Percentiles rank a stretch among this genome's conserved stretches.
phyloP scores from a whole-genome alignment of 2,113 vertebrate species.

The Tamias sibiricus region DNA sequence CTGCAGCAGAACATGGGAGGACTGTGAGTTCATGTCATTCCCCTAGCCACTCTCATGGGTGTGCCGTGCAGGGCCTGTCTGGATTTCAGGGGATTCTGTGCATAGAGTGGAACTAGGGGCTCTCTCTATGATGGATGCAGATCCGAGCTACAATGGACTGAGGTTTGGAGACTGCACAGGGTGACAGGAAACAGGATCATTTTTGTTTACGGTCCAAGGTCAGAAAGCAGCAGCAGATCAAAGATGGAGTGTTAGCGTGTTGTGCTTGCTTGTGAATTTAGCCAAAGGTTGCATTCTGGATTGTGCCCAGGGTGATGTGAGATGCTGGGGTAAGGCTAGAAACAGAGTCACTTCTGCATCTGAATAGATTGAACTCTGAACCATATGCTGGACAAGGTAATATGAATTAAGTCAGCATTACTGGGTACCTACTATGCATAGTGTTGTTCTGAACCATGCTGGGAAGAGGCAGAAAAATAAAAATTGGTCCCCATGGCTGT shows the following conservation, averaged over 20 bases:
- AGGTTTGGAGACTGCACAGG: neutral
- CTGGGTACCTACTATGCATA: neutral
- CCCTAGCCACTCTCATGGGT: neutral
- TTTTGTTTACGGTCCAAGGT: neutral
- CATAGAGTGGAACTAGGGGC: neutral
- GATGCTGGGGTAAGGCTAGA: neutral
- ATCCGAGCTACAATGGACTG: neutral
- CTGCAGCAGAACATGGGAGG: slow-evolving; percentile 77
- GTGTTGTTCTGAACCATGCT: neutral
- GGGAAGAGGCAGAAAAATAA: neutral
- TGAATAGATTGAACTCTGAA: neutral
- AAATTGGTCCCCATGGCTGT: neutral
- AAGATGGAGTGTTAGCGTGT: neutral
- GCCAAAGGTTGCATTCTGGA: neutral
- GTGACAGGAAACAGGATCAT: neutral
- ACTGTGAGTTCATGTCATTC: neutral
- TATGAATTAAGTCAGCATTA: neutral
- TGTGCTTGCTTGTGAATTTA: neutral
- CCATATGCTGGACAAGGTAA: neutral
- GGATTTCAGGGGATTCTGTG: neutral
- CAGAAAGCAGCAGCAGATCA: neutral
- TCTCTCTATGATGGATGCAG: neutral
- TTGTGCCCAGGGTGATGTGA: neutral
- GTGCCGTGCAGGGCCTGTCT: neutral
- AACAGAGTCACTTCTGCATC: neutral